These are phyloP conservation scores for Anableps anableps DNA, from an alignment of 2,797 vertebrate genomes.

Conservation along the genomic window DNA sequence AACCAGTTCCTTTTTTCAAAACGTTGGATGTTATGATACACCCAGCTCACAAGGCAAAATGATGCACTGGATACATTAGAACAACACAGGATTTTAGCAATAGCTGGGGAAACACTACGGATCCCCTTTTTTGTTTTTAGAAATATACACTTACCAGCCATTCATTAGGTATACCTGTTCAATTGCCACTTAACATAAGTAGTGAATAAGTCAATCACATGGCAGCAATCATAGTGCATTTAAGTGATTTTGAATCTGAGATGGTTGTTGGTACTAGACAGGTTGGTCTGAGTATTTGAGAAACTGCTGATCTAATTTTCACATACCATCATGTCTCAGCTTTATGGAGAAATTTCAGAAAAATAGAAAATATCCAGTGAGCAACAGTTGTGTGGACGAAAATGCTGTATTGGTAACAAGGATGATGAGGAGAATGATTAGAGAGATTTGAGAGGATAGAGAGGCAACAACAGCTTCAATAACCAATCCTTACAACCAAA, in stretches of 20 bases:
- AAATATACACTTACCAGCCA: neutral
- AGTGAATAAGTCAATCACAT: neutral
- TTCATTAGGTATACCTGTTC: neutral
- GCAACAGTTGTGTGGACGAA: neutral
- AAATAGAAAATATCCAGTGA: neutral
- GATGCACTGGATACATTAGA: neutral
- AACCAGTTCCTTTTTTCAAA: neutral
- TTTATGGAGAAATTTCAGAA: too few species aligned
- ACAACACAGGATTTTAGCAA: neutral
- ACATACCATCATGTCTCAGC: neutral
- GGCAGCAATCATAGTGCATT: neutral
- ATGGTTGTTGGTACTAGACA: neutral
- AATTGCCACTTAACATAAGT: neutral
- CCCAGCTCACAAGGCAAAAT: neutral
- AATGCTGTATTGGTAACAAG: neutral
- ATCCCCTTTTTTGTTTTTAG: neutral
- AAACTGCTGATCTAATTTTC: neutral
- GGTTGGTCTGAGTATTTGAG: neutral
- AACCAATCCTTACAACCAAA: neutral
- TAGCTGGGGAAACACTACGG: neutral
- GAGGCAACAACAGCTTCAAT: neutral
- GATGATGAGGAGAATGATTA: neutral
- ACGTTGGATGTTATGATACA: neutral
- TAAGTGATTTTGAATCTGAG: neutral
- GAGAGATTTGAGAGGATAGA: neutral